Base-by-base conservation (phyloP, 2,113 vertebrate genomes). In the Oncorhynchus clarkii region DNA sequence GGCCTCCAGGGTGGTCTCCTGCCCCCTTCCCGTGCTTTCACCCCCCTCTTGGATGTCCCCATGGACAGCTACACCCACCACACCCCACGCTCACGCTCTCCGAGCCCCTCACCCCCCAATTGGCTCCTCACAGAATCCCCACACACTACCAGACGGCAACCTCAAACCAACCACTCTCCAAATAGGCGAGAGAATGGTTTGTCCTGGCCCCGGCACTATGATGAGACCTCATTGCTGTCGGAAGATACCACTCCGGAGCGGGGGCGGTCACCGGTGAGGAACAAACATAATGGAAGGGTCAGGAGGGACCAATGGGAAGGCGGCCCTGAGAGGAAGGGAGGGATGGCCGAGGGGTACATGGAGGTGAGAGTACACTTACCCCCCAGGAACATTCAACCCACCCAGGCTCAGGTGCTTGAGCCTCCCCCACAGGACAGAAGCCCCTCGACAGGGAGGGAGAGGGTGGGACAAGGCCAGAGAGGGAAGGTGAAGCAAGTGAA, bases 1-100 rank as follows among this genome's bases (percentile, higher is more conserved):
- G 57, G 89, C 22, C 76, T 86, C 4, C 83, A 86, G 9, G 85
- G 86, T 8, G 85, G 88, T 51, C 89, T 80, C 16, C 81, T 88
- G 51, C 86, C 89, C 70, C 91, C 92, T 6, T 87, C 93, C 12
- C 87, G 78, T 54, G 87, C 86, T 86, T 94, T 95, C 83, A 91
- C 91, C 59, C 95, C 95, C 0, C 93, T 98, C 75, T 91, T 95
- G 24, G 97, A 99, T 0, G 90, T 98, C 85, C 96, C 96, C 75
- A 93, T 99, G 72, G 97, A 99, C 77, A 90, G 82, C 72, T 96
- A 94, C 9, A 0, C 87, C 71, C 68, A 81, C 20, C 80, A 70
- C 0, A 49, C 79, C n/a, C 26, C 74, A 5, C 76, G 73, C 72
- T 88, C 69, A 16, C 92, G 74, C 82, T 89, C 88, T 0, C 31